A percentile compares a stretch with the other conserved stretches of the same genome.
These are phyloP conservation scores for Puma concolor DNA, from an alignment of 2,113 vertebrate species.

Conservation along the genomic window DNA sequence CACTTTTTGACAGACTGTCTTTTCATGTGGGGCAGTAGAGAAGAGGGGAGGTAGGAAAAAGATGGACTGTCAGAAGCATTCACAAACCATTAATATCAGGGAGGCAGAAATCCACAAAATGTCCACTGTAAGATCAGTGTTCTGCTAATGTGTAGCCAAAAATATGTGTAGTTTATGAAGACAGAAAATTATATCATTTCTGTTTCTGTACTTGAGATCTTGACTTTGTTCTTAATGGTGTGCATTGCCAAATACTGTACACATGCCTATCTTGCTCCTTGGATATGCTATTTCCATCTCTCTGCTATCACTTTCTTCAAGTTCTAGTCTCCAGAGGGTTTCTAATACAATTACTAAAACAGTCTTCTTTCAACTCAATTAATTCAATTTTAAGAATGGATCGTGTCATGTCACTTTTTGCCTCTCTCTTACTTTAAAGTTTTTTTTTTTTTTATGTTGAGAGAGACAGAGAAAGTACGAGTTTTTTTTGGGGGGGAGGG, in stretches of 20 bases:
- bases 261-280: fast-evolving
- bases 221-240: neutral
- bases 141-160: neutral
- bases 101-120: neutral
- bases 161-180: neutral
- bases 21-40: neutral
- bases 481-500: no score
- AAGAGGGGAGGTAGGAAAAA: neutral
- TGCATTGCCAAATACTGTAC: fast-evolving
- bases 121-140: neutral
- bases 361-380: neutral
- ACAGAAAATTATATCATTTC: neutral
- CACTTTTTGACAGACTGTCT: slow-evolving; percentile 38
- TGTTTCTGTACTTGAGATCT: neutral
- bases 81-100: neutral
- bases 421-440: neutral
- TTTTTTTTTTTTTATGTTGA: no score
- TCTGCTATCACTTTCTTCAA: neutral
- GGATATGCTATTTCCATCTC: neutral
- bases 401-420: neutral
- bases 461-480: no score
- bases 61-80: neutral
- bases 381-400: neutral
- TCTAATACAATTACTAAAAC: neutral
- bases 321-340: neutral